Evolutionary conservation across 2,113 vertebrate genomes (phyloP), one percentile per base, ranked within the genome.

Genomic region (Pseudorhombus dupliciocellatus): DNA sequence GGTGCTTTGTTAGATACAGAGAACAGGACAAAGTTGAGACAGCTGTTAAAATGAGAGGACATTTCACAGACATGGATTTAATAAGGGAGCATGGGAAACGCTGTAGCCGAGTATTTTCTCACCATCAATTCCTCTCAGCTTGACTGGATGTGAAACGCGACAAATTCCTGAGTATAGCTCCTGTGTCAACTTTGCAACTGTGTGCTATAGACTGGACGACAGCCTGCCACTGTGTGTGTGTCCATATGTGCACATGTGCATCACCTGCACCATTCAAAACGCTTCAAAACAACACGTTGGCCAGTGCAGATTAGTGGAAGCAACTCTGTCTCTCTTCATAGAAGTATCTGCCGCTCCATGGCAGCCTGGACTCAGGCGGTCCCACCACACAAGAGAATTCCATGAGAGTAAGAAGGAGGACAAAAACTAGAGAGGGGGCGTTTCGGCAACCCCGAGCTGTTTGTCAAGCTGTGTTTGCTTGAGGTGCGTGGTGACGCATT

Each of bases 161-260:
- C 70, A 80, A 77, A 76, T 79, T 84, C 74, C 81, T 75, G 57
- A 74, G 70, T 57, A 73, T 75, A 79, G 66, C 74, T 74, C 67
- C 68, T 81, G 75, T 81, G 72, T 89, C 79, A 86, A 83, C 85
- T 84, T 18, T 72, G 74, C 72, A 83, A 83, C 74, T 81, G 25
- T 70, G 66, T 48, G 60, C 52, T 42, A 52, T 51, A 44, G 57
- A 28, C 42, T 57, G 70, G 2, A 46, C 7, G 42, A 16, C 42
- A 46, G 42, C 42, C 4, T 7, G 42, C 42, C 42, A 46, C 16
- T 46, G 15, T 18, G 15, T 18, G 40, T 42, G 40, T 48, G 44
- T 48, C 16, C 18, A 20, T 46, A 16, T 44, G 40, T 44, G 44
- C 18, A 48, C 18, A 48, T 18, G 15, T 44, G 15, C 40, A 44